Evolutionary conservation across 2,888 invertebrate species (phyloP).

Genomic region (Watsonalla cultraria): DNA sequence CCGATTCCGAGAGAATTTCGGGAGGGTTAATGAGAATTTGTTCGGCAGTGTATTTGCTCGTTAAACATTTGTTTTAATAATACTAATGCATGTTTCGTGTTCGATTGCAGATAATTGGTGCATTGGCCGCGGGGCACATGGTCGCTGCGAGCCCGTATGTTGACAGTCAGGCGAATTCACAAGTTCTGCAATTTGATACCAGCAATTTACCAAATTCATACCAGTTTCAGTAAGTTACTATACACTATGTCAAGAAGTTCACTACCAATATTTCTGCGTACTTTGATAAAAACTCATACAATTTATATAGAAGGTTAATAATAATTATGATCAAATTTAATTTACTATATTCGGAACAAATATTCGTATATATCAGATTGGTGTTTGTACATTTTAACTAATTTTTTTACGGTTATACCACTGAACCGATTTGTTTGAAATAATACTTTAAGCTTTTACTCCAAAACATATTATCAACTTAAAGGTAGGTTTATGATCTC

Average conservation of each 20-base stretch:
- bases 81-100: background rate
- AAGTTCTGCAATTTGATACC: constrained; percentile 54
- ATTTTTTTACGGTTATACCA: too few species aligned
- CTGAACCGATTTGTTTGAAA: too few species aligned
- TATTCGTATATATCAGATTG: too few species aligned
- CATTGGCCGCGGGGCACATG: constrained; percentile 32
- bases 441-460: too few species aligned
- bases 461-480: too few species aligned
- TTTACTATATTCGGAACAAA: too few species aligned
- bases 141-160: constrained; percentile 38
- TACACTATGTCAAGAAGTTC: background rate
- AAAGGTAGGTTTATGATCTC: too few species aligned
- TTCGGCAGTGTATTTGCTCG: background rate
- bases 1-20: background rate
- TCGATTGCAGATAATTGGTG: constrained; percentile 46
- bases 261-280: background rate
- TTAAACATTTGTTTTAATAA: constrained; percentile 7
- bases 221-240: constrained; percentile 67
- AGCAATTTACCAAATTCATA: constrained; percentile 65
- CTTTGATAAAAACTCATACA: too few species aligned
- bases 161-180: constrained; percentile 41
- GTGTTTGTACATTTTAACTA: too few species aligned
- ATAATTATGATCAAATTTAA: too few species aligned
- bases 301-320: too few species aligned
- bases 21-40: background rate